Evolutionary conservation across 2,888 invertebrate species (phyloP), one percentile per base, ranked within the genome.

Genomic region (Cryptops parisi): DNA sequence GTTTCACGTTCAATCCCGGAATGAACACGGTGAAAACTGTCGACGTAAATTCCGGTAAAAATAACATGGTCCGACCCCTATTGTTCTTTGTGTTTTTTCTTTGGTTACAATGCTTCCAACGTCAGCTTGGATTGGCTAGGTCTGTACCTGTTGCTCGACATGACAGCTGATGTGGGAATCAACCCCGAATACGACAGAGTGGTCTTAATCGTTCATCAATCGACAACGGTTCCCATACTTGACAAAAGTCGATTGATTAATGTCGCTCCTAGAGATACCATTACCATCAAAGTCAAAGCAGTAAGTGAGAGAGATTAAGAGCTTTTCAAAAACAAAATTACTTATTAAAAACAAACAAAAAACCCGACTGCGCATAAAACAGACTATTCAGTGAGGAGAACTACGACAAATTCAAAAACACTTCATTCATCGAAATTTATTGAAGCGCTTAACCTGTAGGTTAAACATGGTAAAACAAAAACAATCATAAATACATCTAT

Each of bases 1-100:
- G 49, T 17, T 49, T 49, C 19, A 49, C 49, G 15, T 49, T 49
- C 19, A 49, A 49, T 40, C 3, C 49, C 2, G 49, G 49, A 22
- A 39, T 49, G 15, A 38, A 49, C 17, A 4, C n/a, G 2, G 25
- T 49, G 2, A 39, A 39, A 38, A 49, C 38, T 23, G 3, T 25
- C 5, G 49, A 49, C 40, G 39, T 24, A 21, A 23, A 22, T 40
- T 24, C 40, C 38, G 40, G 49, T 49, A 24, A 27, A 9, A n/a
- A n/a, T n/a, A n/a, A n/a, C n/a, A n/a, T n/a, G n/a, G n/a, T n/a
- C n/a, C n/a, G n/a, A n/a, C n/a, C n/a, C n/a, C n/a, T n/a, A n/a
- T n/a, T n/a, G n/a, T n/a, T n/a, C n/a, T n/a, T n/a, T n/a, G n/a
- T n/a, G n/a, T n/a, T n/a, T n/a, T n/a, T n/a, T n/a, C n/a, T n/a